phyloP scores from a whole-genome alignment of 1,140 invertebrate species.

The Orchestia grillus region DNA sequence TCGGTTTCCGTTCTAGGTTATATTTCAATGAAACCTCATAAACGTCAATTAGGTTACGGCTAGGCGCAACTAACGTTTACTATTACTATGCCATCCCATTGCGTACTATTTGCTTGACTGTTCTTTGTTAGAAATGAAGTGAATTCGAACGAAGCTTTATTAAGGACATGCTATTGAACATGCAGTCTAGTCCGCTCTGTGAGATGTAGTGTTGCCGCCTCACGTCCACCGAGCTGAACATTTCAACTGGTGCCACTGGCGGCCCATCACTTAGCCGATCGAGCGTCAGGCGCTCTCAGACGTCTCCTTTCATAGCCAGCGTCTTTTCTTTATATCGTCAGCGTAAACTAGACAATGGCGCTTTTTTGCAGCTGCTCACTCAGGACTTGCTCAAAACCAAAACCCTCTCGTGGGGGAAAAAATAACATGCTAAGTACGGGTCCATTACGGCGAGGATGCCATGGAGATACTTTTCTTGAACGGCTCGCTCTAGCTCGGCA shows the following conservation, averaged over 20 bases:
- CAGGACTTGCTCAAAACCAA: conserved; percentile 25
- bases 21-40: not conserved
- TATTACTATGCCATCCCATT: not conserved
- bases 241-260: not conserved
- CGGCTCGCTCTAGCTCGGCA: not conserved
- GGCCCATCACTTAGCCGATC: conserved; percentile 28
- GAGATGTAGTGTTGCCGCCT: not conserved
- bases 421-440: conserved; percentile 45
- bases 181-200: not conserved
- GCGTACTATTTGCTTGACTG: not conserved
- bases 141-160: not conserved
- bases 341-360: conserved; percentile 37
- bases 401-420: conserved; percentile 8
- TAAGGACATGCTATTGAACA: not conserved
- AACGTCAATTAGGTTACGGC: not conserved
- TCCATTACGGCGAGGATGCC: conserved; percentile 35
- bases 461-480: not conserved
- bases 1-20: not conserved
- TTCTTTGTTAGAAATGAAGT: not conserved
- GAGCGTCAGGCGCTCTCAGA: not conserved
- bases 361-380: not conserved
- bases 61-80: not conserved
- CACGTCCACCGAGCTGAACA: not conserved
- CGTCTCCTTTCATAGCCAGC: conserved; percentile 24
- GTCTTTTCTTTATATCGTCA: conserved; percentile 43